A percentile compares a stretch with the other conserved stretches of the same genome.
phyloP scores from a whole-genome alignment of 2,797 vertebrate genomes.

The Microtus obscurus region DNA sequence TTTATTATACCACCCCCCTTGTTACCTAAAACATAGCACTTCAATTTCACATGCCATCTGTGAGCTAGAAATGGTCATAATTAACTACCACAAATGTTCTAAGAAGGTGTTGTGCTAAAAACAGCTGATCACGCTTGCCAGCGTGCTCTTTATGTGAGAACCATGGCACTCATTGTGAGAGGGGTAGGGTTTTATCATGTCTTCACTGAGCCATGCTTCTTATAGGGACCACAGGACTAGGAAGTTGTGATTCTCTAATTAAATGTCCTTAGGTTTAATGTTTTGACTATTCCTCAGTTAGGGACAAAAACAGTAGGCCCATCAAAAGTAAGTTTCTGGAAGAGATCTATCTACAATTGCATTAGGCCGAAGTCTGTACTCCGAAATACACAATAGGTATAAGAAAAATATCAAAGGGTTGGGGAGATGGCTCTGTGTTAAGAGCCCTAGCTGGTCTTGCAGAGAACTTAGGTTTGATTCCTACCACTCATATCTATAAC shows the following conservation, averaged over 20 bases:
- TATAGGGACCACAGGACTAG: background rate
- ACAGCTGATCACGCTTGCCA: slow-evolving; percentile 46
- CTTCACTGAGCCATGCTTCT: background rate
- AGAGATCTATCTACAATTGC: background rate
- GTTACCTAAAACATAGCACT: slow-evolving; percentile 82
- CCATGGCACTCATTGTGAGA: background rate
- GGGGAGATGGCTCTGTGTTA: background rate
- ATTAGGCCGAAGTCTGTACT: background rate
- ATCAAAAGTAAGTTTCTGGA: slow-evolving; percentile 28
- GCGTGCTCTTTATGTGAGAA: slow-evolving; percentile 45
- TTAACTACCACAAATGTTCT: slow-evolving; percentile 86
- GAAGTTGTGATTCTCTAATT: background rate
- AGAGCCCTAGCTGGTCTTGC: background rate
- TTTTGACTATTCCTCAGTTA: background rate
- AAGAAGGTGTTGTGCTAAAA: slow-evolving; percentile 83
- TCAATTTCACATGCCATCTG: slow-evolving; percentile 88
- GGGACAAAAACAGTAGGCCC: background rate
- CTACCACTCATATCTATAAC: background rate
- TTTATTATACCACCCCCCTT: slow-evolving; percentile 69
- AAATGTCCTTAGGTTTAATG: slow-evolving; percentile 20
- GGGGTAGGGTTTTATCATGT: background rate
- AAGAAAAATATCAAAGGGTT: background rate
- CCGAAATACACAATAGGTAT: background rate
- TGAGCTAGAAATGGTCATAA: slow-evolving; percentile 87
- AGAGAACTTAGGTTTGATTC: background rate